Base-by-base conservation (phyloP, 2,888 invertebrate genomes). In the Mycogona germanica region DNA sequence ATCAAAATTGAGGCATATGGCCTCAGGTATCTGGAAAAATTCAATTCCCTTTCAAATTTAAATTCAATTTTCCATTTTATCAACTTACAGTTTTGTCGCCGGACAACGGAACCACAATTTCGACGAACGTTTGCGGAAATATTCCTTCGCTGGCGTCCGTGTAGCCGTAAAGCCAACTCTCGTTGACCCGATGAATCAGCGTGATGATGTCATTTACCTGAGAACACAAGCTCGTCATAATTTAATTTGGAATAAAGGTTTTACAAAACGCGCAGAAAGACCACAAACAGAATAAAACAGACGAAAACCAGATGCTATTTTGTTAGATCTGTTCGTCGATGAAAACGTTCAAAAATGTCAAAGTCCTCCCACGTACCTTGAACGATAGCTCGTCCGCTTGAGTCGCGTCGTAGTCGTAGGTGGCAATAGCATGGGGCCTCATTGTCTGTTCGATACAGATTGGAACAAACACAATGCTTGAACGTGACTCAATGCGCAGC, bases 151-250 rank as follows among this genome's bases (percentile, higher is more conserved):
- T 74, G 57, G 78, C 80, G 52, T 77, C 77, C 51, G 81, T 70
- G 61, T 78, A 76, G 5, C 91, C 91, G 65, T 76, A 79, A 59
- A 84, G 71, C 91, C 91, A 92, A 60, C 87, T 86, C 30, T 77
- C 75, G 65, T 86, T 84, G 26, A 87, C 74, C 63, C 78, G 75
- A 63, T 78, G 76, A 61, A 82, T 67, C 62, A 91, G 70, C 60
- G 79, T 75, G 56, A 92, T 80, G 59, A 78, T 76, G 61, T 88
- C 81, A 61, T 80, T 80, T 51, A 75, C 76, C 86, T 87, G 72
- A 2, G 58, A 59, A 47, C 17, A 17, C 12, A 35, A 35, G 35
- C n/a, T 35, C n/a, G n/a, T 12, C 12, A 12, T 35, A 35, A 12
- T 35, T 35, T 35, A 35, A 35, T 35, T 35, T 35, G n/a, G n/a